Base-by-base conservation (phyloP, 1,140 invertebrate species). In the Globodera rostochiensis region DNA sequence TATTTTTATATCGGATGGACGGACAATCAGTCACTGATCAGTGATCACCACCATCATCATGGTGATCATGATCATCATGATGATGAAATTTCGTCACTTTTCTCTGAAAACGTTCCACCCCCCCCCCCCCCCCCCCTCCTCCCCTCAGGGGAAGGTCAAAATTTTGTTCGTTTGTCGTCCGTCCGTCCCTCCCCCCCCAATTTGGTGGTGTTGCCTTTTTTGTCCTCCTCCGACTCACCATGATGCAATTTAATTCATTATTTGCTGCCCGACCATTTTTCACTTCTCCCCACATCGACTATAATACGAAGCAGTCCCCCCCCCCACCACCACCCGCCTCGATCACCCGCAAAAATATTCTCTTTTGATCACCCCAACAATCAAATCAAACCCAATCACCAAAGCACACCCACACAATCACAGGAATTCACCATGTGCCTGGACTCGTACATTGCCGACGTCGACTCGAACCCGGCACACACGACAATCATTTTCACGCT, bases 401-500 rank as follows among this genome's bases (percentile, higher is more conserved):
- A 53, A 53, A 7, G 4, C 3, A 36, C 1, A 36, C 36, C 1
- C 36, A 3, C 19, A 36, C 70, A n/a, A 7, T 25, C 49, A 9
- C 8, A 85, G 84, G n/a, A 50, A 8, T 85, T 64, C 77, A 74
- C 85, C 36, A 90, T 90, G 88, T 64, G 57, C 57, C 19, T 64
- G 77, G 88, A 89, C 50, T 88, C 88, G 15, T 89, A 87, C 81
- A 80, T 89, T 49, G 88, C 88, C 53, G 87, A 90, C 25, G 83
- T 88, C 8, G 74, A 79, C 46, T 80, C 79, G 13, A 85, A 82
- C 45, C 79, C 81, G 6, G 85, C 86, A 13, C 86, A 89, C 60
- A 90, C 88, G 36, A 89, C 87, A 15, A 85, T 89, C 66, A 88
- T 89, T 74, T 90, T 89, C 80, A 89, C 88, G 45, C 76, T 89